phyloP scores from a whole-genome alignment of 2,888 invertebrate species.

The Noctua janthina region DNA sequence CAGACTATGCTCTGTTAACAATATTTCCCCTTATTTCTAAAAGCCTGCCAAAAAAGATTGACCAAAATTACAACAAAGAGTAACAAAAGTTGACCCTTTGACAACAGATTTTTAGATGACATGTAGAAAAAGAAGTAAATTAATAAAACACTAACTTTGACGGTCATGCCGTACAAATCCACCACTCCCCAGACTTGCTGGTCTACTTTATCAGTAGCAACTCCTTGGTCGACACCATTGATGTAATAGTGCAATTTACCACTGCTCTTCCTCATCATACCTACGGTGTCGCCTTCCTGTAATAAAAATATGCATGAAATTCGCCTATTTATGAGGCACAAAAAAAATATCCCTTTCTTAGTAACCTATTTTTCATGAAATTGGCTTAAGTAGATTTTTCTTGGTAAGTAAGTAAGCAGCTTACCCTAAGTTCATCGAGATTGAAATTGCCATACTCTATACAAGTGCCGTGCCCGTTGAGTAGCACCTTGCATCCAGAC shows the following conservation, averaged over 20 bases:
- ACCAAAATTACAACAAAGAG: neutral
- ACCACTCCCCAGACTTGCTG: conserved; percentile 97
- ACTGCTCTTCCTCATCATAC: conserved; percentile 96
- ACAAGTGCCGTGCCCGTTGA: conserved; percentile 98
- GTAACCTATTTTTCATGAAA: neutral
- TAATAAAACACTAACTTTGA: conserved; percentile 82
- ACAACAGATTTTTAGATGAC: neutral
- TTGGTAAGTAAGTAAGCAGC: neutral
- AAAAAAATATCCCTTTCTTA: neutral
- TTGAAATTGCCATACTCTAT: conserved; percentile 97
- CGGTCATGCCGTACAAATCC: conserved; percentile 98
- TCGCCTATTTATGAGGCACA: neutral
- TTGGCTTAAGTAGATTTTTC: no score
- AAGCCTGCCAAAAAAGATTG: neutral
- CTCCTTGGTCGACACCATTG: conserved; percentile 97
- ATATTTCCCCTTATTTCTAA: neutral
- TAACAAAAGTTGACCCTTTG: neutral
- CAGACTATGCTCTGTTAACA: neutral
- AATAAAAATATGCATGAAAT: conserved; percentile 43
- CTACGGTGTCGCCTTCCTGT: conserved; percentile 97
- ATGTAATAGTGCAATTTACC: conserved; percentile 98
- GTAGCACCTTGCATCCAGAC: conserved; percentile 99
- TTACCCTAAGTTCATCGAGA: conserved; percentile 96
- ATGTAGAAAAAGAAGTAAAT: neutral
- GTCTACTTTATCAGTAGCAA: conserved; percentile 96